A percentile compares a stretch with the other conserved stretches of the same genome.
phyloP scores from a whole-genome alignment of 1,140 invertebrate genomes.

The Potamilus streckersoni region DNA sequence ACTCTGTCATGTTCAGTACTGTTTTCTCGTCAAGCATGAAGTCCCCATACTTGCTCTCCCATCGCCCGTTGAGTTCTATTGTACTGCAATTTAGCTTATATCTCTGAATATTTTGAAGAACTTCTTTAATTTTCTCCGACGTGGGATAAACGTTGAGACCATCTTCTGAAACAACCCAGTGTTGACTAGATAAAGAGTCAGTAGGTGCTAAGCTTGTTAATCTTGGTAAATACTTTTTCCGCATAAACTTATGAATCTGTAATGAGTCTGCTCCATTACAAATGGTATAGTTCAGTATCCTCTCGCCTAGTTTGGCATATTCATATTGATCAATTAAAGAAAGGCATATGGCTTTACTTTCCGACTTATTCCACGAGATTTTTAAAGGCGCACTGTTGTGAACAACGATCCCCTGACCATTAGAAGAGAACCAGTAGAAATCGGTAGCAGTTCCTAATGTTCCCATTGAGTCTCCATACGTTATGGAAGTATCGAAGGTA shows the following conservation, averaged over 20 bases:
- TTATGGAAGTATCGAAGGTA: slow-evolving; percentile 34
- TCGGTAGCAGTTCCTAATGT: slow-evolving; percentile 50
- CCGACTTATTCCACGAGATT: slow-evolving; percentile 49
- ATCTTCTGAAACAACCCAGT: no score
- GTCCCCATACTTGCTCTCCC: slow-evolving; percentile 90
- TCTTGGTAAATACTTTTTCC: slow-evolving; percentile 31
- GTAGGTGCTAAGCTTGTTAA: not conserved
- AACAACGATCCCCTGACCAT: slow-evolving; percentile 56
- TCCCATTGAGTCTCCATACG: slow-evolving; percentile 37
- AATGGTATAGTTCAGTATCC: slow-evolving; percentile 50
- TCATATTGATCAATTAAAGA: slow-evolving; percentile 36
- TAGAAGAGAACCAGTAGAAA: slow-evolving; percentile 65
- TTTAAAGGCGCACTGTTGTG: slow-evolving; percentile 53
- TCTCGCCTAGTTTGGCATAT: slow-evolving; percentile 3
- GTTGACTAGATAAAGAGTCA: no score
- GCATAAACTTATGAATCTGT: slow-evolving; percentile 41
- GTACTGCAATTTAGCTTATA: slow-evolving; percentile 71
- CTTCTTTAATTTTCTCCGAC: not conserved
- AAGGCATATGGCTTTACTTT: slow-evolving; percentile 39
- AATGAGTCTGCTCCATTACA: slow-evolving; percentile 49
- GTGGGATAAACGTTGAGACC: no score
- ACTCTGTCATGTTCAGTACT: slow-evolving; percentile 79
- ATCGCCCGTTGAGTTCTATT: slow-evolving; percentile 90
- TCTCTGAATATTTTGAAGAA: slow-evolving; percentile 42
- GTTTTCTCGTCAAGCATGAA: slow-evolving; percentile 78